These are phyloP conservation scores for Lithophane semibrunnea DNA, from an alignment of 2,888 invertebrate genomes.

Conservation along the genomic window DNA sequence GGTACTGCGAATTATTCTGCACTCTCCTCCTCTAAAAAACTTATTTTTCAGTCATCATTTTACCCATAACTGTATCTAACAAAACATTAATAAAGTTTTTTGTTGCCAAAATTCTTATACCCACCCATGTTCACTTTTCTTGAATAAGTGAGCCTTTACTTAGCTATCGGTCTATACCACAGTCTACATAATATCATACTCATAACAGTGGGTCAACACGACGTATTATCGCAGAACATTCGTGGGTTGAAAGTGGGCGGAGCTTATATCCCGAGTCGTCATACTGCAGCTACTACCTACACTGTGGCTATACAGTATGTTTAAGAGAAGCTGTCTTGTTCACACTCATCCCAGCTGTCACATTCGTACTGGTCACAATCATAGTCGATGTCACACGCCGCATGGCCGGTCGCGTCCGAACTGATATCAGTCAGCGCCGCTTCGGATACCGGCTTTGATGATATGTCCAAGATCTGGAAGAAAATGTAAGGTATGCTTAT, in stretches of 20 bases:
- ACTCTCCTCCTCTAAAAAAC: background rate
- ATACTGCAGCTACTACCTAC: background rate
- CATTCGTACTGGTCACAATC: slow-evolving; percentile 88
- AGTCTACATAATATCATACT: background rate
- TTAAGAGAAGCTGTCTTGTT: slow-evolving; percentile 90
- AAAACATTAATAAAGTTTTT: background rate
- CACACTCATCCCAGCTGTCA: slow-evolving; percentile 90
- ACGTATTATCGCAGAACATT: background rate
- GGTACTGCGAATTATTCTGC: background rate
- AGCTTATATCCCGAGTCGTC: slow-evolving; percentile 11
- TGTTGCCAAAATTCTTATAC: too few species aligned
- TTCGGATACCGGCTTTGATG: slow-evolving; percentile 89
- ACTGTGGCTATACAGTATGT: background rate
- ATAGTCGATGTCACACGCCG: slow-evolving; percentile 89
- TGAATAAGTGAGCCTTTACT: background rate
- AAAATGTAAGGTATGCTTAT: background rate
- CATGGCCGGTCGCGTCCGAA: slow-evolving; percentile 89
- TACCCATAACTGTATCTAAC: background rate
- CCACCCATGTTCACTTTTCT: background rate
- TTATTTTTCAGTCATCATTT: background rate
- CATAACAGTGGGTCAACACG: background rate
- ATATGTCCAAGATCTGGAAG: slow-evolving; percentile 87
- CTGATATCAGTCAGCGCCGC: slow-evolving; percentile 88
- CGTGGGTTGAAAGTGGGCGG: slow-evolving; percentile 2
- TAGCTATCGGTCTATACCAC: background rate